Evolutionary conservation across 2,113 vertebrate genomes (phyloP).

Genomic region (Morone chrysops): DNA sequence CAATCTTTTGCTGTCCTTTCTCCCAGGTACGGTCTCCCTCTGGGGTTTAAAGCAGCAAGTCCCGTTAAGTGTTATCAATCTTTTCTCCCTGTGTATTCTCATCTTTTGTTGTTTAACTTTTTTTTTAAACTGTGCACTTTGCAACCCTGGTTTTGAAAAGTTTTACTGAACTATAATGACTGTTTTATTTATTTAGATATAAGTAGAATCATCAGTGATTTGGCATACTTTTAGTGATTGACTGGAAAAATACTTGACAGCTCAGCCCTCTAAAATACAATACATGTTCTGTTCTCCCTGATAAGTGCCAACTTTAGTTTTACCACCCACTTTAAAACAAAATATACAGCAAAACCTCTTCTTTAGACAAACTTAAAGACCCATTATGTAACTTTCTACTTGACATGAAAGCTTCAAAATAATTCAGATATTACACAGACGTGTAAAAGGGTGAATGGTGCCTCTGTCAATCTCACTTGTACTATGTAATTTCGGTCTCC

Average conservation of each 20-base stretch:
- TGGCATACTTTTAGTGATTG: conserved; percentile 6
- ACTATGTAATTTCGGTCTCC: too few relatives aligned
- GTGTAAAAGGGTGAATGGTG: too few relatives aligned
- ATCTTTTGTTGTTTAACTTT: neutral
- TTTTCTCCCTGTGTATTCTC: too few relatives aligned
- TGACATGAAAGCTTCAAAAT: too few relatives aligned
- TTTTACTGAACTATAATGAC: neutral
- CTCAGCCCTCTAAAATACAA: conserved; percentile 36
- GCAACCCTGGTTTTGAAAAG: neutral
- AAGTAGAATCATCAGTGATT: neutral
- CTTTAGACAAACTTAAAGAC: conserved; percentile 6
- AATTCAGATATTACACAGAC: too few relatives aligned
- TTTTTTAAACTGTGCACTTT: neutral
- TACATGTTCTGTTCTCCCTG: conserved; percentile 31
- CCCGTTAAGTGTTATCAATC: too few relatives aligned
- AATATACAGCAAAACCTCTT: neutral
- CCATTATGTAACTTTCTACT: too few relatives aligned
- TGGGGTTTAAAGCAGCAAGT: too few relatives aligned
- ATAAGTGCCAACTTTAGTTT: conserved; percentile 17
- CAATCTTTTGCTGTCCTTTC: too few relatives aligned
- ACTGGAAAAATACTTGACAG: conserved; percentile 23
- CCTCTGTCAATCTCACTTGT: too few relatives aligned
- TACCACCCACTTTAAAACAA: conserved; percentile 37
- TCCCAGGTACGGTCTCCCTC: too few relatives aligned
- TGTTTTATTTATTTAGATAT: neutral